Evolutionary conservation across 1,140 invertebrate genomes (phyloP).

Genomic region (Scaptomyza graminum): DNA sequence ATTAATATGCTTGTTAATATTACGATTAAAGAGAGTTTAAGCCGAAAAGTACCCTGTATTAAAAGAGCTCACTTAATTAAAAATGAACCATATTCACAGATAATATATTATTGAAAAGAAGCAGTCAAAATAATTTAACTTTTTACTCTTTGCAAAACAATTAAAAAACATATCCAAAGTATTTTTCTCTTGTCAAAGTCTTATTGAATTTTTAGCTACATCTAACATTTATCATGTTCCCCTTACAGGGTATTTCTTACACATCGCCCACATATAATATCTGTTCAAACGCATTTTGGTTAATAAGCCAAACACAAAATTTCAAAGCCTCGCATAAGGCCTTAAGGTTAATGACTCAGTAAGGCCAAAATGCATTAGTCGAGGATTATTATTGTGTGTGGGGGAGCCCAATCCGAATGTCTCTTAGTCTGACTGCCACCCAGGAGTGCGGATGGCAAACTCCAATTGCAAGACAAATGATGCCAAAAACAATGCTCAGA

Average conservation of each 20-base stretch:
- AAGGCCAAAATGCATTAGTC: slow-evolving; percentile 65
- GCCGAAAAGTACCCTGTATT: too few relatives aligned
- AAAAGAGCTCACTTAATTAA: too few relatives aligned
- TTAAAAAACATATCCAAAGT: too few relatives aligned
- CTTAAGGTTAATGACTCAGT: slow-evolving; percentile 42
- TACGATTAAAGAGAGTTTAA: neutral
- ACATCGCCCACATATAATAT: too few relatives aligned
- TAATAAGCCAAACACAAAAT: slow-evolving; percentile 2
- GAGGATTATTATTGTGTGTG: slow-evolving; percentile 41
- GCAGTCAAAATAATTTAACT: too few relatives aligned
- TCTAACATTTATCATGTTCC: too few relatives aligned
- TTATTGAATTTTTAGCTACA: too few relatives aligned
- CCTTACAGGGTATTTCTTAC: too few relatives aligned
- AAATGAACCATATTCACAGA: too few relatives aligned
- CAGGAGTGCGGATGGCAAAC: slow-evolving; percentile 33
- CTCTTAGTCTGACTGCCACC: slow-evolving; percentile 34
- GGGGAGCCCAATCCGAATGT: neutral
- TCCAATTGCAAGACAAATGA: slow-evolving; percentile 74
- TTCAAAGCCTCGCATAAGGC: neutral
- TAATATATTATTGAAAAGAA: too few relatives aligned
- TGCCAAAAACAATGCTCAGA: slow-evolving; percentile 44
- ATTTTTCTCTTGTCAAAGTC: too few relatives aligned
- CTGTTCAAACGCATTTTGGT: neutral
- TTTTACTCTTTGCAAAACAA: too few relatives aligned
- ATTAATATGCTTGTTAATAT: neutral